These are phyloP conservation scores for Hippopotamus amphibius DNA, from an alignment of 2,113 vertebrate genomes.

Conservation along the genomic window DNA sequence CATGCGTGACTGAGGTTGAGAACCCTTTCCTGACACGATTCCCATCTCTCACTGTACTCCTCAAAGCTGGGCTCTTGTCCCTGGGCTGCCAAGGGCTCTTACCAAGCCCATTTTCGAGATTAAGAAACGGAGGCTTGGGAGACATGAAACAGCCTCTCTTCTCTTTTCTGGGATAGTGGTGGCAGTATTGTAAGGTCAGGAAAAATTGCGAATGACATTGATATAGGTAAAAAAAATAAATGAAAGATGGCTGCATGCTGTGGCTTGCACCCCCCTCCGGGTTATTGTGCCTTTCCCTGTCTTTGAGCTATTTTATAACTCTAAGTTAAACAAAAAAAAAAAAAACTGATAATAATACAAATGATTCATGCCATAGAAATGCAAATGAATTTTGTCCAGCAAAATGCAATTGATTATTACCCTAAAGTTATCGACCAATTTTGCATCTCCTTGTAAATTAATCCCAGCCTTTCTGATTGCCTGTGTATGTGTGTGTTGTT, in stretches of 20 bases:
- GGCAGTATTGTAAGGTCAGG: too few species aligned
- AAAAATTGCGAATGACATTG: neutral
- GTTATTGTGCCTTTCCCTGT: neutral
- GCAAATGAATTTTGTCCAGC: slow-evolving; percentile 25
- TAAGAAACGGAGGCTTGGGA: neutral
- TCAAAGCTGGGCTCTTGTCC: neutral
- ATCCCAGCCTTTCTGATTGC: neutral
- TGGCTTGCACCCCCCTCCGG: fast-evolving
- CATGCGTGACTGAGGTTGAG: fast-evolving
- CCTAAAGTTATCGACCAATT: slow-evolving; percentile 45
- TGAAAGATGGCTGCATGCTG: neutral
- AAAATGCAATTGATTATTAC: slow-evolving; percentile 39
- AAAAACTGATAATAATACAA: neutral
- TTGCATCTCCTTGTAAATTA: slow-evolving; percentile 1
- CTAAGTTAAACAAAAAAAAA: neutral
- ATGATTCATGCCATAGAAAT: neutral
- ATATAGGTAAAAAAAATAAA: neutral
- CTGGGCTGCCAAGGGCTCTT: neutral
- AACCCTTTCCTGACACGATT: fast-evolving
- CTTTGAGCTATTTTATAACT: slow-evolving; percentile 11
- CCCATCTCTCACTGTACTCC: fast-evolving
- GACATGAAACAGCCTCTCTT: neutral
- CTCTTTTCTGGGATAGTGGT: neutral
- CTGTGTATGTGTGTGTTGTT: neutral
- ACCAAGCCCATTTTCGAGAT: neutral